Conservation (phyloP, 2,888 invertebrate genomes). For the Laspeyria flexula region DNA sequence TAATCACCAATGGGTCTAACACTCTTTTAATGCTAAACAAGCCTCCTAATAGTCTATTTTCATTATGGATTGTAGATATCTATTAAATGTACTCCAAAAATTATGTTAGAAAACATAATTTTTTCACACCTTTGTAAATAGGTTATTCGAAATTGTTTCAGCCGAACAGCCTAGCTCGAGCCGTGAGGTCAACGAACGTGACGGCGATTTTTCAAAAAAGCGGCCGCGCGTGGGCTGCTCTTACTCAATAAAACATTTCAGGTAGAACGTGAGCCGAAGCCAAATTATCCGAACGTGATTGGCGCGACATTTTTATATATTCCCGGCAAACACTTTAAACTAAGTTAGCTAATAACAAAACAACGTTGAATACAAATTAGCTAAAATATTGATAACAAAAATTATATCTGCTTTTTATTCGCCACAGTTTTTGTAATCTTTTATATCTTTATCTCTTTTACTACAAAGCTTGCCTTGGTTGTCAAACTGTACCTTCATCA, state of each 20-base stretch:
- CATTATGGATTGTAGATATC: too few relatives aligned
- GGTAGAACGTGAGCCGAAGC: slow-evolving; percentile 42
- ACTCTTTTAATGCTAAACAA: too few relatives aligned
- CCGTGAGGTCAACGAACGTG: slow-evolving; percentile 11
- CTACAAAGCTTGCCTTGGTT: too few relatives aligned
- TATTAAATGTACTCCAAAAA: too few relatives aligned
- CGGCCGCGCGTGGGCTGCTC: slow-evolving; percentile 21
- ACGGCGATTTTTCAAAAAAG: slow-evolving; percentile 38
- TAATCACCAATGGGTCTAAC: too few relatives aligned
- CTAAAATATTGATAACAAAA: slow-evolving; percentile 10
- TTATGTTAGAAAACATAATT: too few relatives aligned
- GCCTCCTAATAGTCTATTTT: too few relatives aligned
- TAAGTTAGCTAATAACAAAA: slow-evolving; percentile 25
- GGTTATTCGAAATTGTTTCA: slow-evolving; percentile 31
- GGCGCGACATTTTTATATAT: slow-evolving; percentile 23
- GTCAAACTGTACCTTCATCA: too few relatives aligned
- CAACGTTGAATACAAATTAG: slow-evolving; percentile 23
- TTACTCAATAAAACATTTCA: slow-evolving; percentile 51
- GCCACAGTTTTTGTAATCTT: too few relatives aligned
- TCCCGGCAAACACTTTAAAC: slow-evolving; percentile 19
- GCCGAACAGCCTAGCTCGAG: slow-evolving; percentile 14
- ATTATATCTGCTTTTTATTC: neutral
- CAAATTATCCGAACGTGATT: slow-evolving; percentile 41
- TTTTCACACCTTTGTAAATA: slow-evolving; percentile 24
- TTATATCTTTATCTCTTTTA: too few relatives aligned